Percentiles rank a stretch among this genome's conserved stretches.
phyloP scores from a whole-genome alignment of 2,888 invertebrate genomes.

The Folsomia manolachei region DNA sequence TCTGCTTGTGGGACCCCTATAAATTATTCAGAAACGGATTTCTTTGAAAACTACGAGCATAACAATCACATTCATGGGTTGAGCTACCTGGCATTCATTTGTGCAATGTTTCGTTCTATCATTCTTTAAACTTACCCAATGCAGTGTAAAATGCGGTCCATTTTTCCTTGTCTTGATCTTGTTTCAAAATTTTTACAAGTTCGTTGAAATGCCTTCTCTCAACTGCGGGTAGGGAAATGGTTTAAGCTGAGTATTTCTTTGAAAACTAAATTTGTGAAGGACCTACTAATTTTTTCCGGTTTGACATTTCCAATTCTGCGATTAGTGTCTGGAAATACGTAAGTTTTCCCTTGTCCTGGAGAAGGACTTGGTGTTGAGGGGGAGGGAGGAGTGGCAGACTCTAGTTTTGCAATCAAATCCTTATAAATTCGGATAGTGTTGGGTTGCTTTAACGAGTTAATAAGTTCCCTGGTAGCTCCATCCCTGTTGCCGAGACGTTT shows the following conservation, averaged over 20 bases:
- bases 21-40: no score
- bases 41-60: no score
- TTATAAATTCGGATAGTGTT: constrained; percentile 32
- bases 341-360: constrained; percentile 4
- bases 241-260: not conserved
- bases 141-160: constrained; percentile 40
- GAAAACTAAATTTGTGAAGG: constrained; percentile 2
- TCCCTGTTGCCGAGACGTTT: constrained; percentile 26
- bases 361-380: constrained; percentile 24
- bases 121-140: no score
- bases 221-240: constrained; percentile 23
- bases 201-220: constrained; percentile 45
- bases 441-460: constrained; percentile 39
- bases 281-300: constrained; percentile 34
- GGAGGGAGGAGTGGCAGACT: constrained; percentile 25
- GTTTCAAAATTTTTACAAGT: constrained; percentile 40
- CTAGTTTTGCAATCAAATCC: constrained; percentile 42
- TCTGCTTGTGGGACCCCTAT: constrained; percentile 39
- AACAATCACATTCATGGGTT: no score
- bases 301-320: constrained; percentile 21
- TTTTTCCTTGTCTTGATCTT: constrained; percentile 28
- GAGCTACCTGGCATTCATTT: no score
- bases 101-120: no score
- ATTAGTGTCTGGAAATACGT: constrained; percentile 5
- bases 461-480: constrained; percentile 38